These are phyloP conservation scores for Podiceps cristatus DNA, from an alignment of 2,113 vertebrate genomes.

Conservation along the genomic window DNA sequence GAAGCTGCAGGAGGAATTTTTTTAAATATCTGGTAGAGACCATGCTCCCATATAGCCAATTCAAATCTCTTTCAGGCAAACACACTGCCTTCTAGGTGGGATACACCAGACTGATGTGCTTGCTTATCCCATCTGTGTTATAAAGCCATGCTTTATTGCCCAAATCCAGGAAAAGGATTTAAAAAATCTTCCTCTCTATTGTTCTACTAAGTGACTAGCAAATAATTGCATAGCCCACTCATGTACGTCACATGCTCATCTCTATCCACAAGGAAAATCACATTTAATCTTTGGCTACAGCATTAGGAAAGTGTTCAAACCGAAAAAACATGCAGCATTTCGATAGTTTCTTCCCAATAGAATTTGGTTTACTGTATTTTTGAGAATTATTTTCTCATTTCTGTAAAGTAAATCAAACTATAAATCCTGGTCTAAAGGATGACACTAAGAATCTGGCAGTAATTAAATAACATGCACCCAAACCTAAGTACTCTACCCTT, in stretches of 20 bases:
- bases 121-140: background rate
- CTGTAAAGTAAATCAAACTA: background rate
- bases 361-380: constrained; percentile 13
- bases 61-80: background rate
- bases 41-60: background rate
- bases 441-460: background rate
- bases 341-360: background rate
- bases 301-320: background rate
- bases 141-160: background rate
- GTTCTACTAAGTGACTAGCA: constrained; percentile 9
- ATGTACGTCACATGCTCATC: background rate
- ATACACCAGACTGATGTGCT: background rate
- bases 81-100: background rate
- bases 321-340: background rate
- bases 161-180: background rate
- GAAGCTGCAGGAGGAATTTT: background rate
- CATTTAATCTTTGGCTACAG: constrained; percentile 1
- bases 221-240: background rate
- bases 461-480: background rate
- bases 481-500: background rate
- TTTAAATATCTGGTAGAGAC: background rate
- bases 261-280: constrained; percentile 2
- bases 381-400: constrained; percentile 18
- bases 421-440: background rate
- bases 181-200: background rate